A percentile compares a stretch with the other conserved stretches of the same genome.
These are phyloP conservation scores for Listrodromus nycthemerus DNA, from an alignment of 2,888 invertebrate species.

Conservation along the genomic window DNA sequence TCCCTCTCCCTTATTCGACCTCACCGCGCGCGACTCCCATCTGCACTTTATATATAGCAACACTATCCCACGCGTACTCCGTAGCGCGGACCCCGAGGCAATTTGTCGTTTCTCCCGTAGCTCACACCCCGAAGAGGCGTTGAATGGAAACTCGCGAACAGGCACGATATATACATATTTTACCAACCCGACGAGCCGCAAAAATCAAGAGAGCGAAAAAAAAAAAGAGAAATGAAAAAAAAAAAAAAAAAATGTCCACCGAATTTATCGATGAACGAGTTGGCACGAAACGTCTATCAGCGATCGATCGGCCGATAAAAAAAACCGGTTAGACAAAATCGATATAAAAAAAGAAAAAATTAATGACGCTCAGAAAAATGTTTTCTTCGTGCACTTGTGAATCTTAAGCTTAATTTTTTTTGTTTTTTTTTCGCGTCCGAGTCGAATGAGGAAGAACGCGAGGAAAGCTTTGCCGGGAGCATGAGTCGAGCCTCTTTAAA, in stretches of 20 bases:
- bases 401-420: not conserved
- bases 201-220: not conserved
- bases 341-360: not conserved
- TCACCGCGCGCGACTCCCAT: conserved; percentile 64
- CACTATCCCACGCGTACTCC: conserved; percentile 71
- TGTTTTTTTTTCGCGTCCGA: not conserved
- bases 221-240: not conserved
- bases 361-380: not conserved
- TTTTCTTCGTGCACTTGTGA: not conserved
- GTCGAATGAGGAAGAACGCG: conserved; percentile 28
- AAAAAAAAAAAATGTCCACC: not conserved
- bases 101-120: conserved; percentile 68
- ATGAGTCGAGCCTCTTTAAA: conserved; percentile 13
- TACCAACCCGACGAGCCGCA: conserved; percentile 13
- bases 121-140: conserved; percentile 58
- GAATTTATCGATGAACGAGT: not conserved
- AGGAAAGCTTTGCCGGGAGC: conserved; percentile 14
- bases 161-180: conserved; percentile 58
- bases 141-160: conserved; percentile 60
- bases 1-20: conserved; percentile 64
- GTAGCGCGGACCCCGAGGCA: conserved; percentile 56
- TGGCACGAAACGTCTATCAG: not conserved
- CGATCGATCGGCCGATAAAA: not conserved
- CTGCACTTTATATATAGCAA: conserved; percentile 67
- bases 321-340: not conserved